A percentile compares a stretch with the other conserved stretches of the same genome.
These are phyloP conservation scores for Deilephila elpenor DNA, from an alignment of 2,888 invertebrate genomes.

Conservation along the genomic window DNA sequence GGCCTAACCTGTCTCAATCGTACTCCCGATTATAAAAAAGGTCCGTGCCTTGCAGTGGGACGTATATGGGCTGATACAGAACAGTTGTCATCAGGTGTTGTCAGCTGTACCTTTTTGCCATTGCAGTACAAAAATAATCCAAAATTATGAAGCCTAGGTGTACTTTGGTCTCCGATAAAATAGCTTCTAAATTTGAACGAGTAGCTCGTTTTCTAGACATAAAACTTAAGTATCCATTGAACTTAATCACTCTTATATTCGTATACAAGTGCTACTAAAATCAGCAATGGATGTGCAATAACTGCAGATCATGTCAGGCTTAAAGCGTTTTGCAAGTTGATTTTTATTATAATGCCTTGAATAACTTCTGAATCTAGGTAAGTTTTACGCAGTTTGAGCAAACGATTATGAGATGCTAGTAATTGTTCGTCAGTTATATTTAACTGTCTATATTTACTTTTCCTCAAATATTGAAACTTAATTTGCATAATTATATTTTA, in stretches of 20 bases:
- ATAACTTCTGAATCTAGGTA: neutral
- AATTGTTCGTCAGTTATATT: no score
- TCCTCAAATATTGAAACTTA: no score
- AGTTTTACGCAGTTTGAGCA: neutral
- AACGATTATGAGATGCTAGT: neutral
- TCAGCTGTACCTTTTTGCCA: no score
- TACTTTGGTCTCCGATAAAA: neutral
- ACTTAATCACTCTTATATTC: constrained; percentile 6
- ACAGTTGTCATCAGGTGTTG: no score
- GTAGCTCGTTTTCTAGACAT: constrained; percentile 12
- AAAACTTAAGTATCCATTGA: constrained; percentile 18
- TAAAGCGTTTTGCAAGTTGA: constrained; percentile 4
- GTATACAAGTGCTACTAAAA: neutral
- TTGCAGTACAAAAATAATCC: no score
- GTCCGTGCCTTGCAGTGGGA: no score
- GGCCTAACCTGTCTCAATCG: no score
- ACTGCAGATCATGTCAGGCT: neutral
- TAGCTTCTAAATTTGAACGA: constrained; percentile 8
- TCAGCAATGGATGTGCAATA: neutral
- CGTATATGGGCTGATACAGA: no score
- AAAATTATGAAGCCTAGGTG: neutral
- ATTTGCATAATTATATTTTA: no score
- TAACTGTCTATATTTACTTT: no score
- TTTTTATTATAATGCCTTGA: constrained; percentile 9
- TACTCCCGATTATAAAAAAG: no score